Percentiles rank a stretch among this genome's conserved stretches.
phyloP scores from a whole-genome alignment of 2,888 invertebrate genomes.

The Heliconius ethilla region DNA sequence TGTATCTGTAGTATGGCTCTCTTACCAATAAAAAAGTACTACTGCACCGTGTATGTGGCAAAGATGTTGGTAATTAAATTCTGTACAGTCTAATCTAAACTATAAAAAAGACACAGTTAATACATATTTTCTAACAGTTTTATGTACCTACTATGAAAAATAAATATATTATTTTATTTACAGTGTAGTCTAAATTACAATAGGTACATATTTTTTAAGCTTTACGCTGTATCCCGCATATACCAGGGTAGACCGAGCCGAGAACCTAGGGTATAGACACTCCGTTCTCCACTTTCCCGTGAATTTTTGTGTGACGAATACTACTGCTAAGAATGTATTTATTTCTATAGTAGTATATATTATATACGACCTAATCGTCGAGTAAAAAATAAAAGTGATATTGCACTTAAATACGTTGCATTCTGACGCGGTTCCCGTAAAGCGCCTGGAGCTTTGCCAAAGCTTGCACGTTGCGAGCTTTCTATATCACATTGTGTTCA shows the following conservation, averaged over 20 bases:
- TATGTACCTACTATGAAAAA: not conserved
- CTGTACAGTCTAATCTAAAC: not conserved
- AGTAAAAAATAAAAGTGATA: constrained; percentile 12
- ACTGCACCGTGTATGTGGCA: not conserved
- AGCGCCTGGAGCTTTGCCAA: constrained; percentile 21
- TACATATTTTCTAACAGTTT: not conserved
- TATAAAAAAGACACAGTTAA: not conserved
- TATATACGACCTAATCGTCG: not conserved
- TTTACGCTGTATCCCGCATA: not conserved
- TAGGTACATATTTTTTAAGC: not conserved
- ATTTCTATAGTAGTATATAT: not conserved
- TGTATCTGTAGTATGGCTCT: no score
- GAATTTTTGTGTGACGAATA: not conserved
- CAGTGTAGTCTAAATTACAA: not conserved
- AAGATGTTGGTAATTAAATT: not conserved
- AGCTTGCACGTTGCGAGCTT: constrained; percentile 10
- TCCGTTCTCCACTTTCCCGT: not conserved
- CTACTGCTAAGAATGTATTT: not conserved
- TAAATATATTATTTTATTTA: not conserved
- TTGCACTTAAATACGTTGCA: constrained; percentile 26
- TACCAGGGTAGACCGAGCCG: not conserved
- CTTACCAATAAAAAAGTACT: not conserved
- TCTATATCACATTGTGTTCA: constrained; percentile 14
- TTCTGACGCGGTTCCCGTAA: constrained; percentile 19
- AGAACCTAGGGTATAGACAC: not conserved